phyloP scores from a whole-genome alignment of 2,888 invertebrate species.

The Platycheirus rosarum region DNA sequence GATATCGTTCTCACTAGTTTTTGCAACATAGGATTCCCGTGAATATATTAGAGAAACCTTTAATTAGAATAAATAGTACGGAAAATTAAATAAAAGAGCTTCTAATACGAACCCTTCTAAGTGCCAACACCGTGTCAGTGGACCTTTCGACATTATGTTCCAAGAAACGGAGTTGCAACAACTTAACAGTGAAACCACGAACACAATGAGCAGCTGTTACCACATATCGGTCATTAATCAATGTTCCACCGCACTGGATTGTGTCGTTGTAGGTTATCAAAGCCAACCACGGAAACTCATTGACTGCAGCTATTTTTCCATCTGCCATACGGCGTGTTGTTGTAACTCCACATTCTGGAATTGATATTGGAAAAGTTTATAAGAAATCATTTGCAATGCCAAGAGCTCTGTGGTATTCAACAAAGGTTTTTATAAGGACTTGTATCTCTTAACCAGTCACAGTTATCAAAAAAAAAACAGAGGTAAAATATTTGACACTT shows the following conservation, averaged over 20 bases:
- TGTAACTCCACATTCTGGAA: constrained; percentile 75
- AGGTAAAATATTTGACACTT: no score
- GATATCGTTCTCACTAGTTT: constrained; percentile 89
- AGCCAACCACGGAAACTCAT: constrained; percentile 76
- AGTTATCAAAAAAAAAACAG: no score
- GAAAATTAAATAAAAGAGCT: not conserved
- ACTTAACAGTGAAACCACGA: constrained; percentile 64
- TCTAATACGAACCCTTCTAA: constrained; percentile 35
- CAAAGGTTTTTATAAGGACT: no score
- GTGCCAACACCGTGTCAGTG: constrained; percentile 77
- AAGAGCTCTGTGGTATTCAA: no score
- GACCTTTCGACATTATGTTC: constrained; percentile 49
- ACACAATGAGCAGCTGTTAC: constrained; percentile 77
- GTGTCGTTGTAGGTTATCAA: constrained; percentile 74
- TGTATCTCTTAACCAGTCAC: no score
- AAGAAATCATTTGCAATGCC: no score
- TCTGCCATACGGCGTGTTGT: constrained; percentile 74
- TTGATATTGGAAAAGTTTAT: no score
- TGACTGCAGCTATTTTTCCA: constrained; percentile 69
- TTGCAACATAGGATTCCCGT: constrained; percentile 21
- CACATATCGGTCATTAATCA: constrained; percentile 74
- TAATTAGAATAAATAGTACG: not conserved
- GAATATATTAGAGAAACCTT: constrained; percentile 45
- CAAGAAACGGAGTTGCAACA: constrained; percentile 74
- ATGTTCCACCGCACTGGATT: constrained; percentile 75